A percentile compares a stretch with the other conserved stretches of the same genome.
These are phyloP conservation scores for Carassius gibelio DNA, from an alignment of 2,113 vertebrate species.

Conservation along the genomic window DNA sequence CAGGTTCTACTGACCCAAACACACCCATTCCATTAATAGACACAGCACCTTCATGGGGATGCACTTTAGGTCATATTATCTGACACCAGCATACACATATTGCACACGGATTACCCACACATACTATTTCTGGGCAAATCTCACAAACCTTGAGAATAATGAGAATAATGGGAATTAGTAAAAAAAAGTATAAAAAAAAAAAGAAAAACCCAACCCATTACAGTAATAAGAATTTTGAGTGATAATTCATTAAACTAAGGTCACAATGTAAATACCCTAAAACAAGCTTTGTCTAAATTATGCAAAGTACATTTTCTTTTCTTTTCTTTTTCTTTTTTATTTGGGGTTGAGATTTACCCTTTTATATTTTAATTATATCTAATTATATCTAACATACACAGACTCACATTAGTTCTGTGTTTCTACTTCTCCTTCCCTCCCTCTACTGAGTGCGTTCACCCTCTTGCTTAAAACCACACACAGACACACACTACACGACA, in stretches of 20 bases:
- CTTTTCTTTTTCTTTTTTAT: not conserved
- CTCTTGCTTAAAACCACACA: not conserved
- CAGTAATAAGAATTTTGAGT: not conserved
- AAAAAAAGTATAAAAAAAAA: not conserved
- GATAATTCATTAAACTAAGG: not conserved
- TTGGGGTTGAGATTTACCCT: not conserved
- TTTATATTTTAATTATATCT: not conserved
- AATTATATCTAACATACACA: not conserved
- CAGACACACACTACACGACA: not conserved
- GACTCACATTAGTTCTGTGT: not conserved
- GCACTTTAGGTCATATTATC: slow-evolving; percentile 36
- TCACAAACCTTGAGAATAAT: not conserved
- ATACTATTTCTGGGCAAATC: not conserved
- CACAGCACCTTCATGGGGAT: not conserved
- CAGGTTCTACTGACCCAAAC: slow-evolving; percentile 40
- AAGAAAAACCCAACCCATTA: not conserved
- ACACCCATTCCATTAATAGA: slow-evolving; percentile 46
- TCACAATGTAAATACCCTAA: not conserved
- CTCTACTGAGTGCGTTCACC: not conserved
- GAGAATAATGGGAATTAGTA: not conserved
- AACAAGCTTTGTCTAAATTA: not conserved
- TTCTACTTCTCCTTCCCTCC: not conserved
- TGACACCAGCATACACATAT: slow-evolving; percentile 5
- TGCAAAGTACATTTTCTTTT: not conserved
- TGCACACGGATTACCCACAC: not conserved